These are phyloP conservation scores for Gortyna flavago DNA, from an alignment of 2,888 invertebrate genomes.

Conservation along the genomic window DNA sequence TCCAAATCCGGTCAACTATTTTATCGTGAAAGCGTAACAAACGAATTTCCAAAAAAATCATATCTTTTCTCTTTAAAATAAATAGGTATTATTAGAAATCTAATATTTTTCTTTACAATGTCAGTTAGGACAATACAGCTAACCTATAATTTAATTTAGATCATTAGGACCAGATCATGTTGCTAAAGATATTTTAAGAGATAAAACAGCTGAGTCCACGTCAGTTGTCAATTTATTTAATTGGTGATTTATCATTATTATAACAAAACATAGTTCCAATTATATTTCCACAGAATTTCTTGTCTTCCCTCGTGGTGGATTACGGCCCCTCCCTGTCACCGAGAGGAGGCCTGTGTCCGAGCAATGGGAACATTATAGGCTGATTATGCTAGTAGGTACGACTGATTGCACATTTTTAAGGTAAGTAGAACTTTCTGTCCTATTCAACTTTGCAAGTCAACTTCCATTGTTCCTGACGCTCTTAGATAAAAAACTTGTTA, in stretches of 20 bases:
- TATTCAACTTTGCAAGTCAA: not conserved
- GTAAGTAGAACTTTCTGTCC: not conserved
- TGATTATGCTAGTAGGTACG: not conserved
- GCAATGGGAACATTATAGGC: not conserved
- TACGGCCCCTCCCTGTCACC: not conserved
- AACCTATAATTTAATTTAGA: not conserved
- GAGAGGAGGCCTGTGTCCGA: not conserved
- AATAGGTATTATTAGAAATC: too few relatives aligned
- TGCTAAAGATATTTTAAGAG: conserved; percentile 1
- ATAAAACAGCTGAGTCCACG: conserved; percentile 41
- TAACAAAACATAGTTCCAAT: conserved; percentile 7
- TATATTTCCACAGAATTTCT: conserved; percentile 18
- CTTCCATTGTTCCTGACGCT: too few relatives aligned
- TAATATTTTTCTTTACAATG: not conserved
- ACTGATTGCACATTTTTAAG: conserved; percentile 5
- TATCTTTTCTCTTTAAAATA: too few relatives aligned
- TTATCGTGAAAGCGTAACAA: too few relatives aligned
- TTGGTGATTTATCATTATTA: conserved; percentile 49
- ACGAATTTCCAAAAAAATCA: too few relatives aligned
- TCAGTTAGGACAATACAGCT: not conserved
- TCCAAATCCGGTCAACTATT: too few relatives aligned
- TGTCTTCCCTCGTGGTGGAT: not conserved
- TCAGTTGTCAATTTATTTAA: conserved; percentile 16
- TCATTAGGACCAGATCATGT: not conserved
- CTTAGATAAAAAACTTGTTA: not conserved